Evolutionary conservation across 2,113 vertebrate genomes (phyloP), one percentile per base, ranked within the genome.

Genomic region (Holacanthus passer): DNA sequence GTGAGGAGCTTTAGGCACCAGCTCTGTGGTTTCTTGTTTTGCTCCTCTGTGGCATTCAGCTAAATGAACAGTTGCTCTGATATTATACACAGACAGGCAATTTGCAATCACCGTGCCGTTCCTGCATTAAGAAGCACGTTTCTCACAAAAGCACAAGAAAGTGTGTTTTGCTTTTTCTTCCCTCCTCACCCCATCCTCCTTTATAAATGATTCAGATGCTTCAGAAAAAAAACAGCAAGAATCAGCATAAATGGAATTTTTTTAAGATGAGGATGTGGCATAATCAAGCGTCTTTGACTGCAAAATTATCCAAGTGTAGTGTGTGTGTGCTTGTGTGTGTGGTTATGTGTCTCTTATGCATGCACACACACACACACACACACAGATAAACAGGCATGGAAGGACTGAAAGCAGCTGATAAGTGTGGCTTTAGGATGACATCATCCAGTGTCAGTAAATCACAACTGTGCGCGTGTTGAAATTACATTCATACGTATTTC

Each of bases 261-360:
- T 76, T 20, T 7, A 73, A 45, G 64, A 72, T 79, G 68, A 62
- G 79, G 77, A 89, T 82, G 91, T 59, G 17, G 77, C 62, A 84
- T 84, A 91, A 91, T 92, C 91, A 86, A 83, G 83, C 70, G 75
- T 88, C 73, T 77, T 90, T 86, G 81, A 87, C 76, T 78, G 69
- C 48, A 64, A 75, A 82, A 74, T 82, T 22, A 89, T 78, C 50
- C 27, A 6, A 35, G 63, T 72, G 37, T 27, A 45, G 53, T 27
- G 6, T 77, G 31, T 41, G 31, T 70, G 35, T 24, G 47, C 17
- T 5, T 74, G 47, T 17, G 13, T 27, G 14, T 13, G 2, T 14
- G 12, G n/a, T 11, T 24, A 14, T 13, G 1, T 16, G 14, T 24
- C 7, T n/a, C 14, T 9, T 7, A 0, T 12, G 2, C 22, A 1